Evolutionary conservation across 2,888 invertebrate genomes (phyloP).

Genomic region (Epiblema foenella): DNA sequence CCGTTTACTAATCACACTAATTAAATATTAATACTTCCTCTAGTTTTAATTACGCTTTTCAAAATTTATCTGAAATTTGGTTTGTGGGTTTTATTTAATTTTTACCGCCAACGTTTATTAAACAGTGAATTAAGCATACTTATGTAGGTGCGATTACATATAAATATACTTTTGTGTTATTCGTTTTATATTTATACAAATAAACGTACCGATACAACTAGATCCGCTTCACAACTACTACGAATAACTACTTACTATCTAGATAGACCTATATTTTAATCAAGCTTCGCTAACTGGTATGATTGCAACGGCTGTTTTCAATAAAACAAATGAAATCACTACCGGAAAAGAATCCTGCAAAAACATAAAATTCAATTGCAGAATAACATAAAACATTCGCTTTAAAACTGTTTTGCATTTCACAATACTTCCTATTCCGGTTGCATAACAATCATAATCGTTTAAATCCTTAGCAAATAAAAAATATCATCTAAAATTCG

Average conservation of each 20-base stretch:
- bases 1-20: not conserved
- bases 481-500: slow-evolving; percentile 62
- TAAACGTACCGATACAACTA: too few species aligned
- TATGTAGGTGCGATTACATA: too few species aligned
- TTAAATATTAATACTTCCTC: not conserved
- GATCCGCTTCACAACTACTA: too few species aligned
- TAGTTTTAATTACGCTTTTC: not conserved
- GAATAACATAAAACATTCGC: slow-evolving; percentile 39
- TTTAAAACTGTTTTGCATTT: slow-evolving; percentile 31
- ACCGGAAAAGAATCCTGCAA: slow-evolving; percentile 20
- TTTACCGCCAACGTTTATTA: not conserved
- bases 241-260: too few species aligned
- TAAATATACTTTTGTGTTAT: too few species aligned
- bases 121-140: too few species aligned
- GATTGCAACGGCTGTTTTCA: not conserved
- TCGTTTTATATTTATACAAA: too few species aligned
- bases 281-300: too few species aligned
- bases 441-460: slow-evolving; percentile 48
- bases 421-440: slow-evolving; percentile 30
- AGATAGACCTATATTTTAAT: too few species aligned
- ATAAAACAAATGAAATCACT: slow-evolving; percentile 23
- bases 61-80: slow-evolving; percentile 4
- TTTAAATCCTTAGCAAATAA: slow-evolving; percentile 47
- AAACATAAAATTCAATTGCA: slow-evolving; percentile 38
- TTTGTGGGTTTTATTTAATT: not conserved